Base-by-base conservation (phyloP, 2,888 invertebrate species). In the Autographa gamma region DNA sequence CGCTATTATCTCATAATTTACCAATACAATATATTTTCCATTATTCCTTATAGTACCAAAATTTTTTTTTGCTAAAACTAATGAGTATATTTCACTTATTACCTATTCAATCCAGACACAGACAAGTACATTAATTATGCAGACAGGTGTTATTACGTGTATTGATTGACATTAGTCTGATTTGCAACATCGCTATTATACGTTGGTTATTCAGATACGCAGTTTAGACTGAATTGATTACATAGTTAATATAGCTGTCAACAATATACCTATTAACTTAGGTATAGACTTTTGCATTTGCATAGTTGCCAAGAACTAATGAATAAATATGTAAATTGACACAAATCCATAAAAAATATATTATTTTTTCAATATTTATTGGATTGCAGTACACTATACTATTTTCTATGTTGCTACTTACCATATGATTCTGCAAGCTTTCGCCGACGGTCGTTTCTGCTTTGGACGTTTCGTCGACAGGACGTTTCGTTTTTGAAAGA, bases 141-240 rank as follows among this genome's bases (percentile, higher is more conserved):
- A 25, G 25, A 25, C 54, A 19, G 54, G 19, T 25, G 54, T 56
- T 56, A 56, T 56, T 56, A 56, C 25, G 25, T 56, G 54, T 56
- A 56, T 56, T 56, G 25, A 56, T 56, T 56, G 54, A 25, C 54
- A 56, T 56, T 56, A 56, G 54, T 19, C 25, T 56, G 63, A 32
- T 52, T 52, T 63, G 63, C 63, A 52, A n/a, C 18, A 16, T 32
- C 52, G 18, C 52, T 63, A 18, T 32, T 63, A 63, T 6, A n/a
- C 43, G 54, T 56, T 56, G 13, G 54, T 56, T 56, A 54, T 54
- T 54, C 54, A 19, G 19, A 25, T 25, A 56, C 19, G 54, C 25
- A 56, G 25, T 56, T 25, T 25, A 25, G 19, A 9, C 19, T 56
- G 19, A 19, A 19, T 25, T 13, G 54, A 52, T 54, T 19, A 54